Evolutionary conservation across 2,797 vertebrate genomes (phyloP), one percentile per base, ranked within the genome.

Genomic region (Okamejei kenojei): DNA sequence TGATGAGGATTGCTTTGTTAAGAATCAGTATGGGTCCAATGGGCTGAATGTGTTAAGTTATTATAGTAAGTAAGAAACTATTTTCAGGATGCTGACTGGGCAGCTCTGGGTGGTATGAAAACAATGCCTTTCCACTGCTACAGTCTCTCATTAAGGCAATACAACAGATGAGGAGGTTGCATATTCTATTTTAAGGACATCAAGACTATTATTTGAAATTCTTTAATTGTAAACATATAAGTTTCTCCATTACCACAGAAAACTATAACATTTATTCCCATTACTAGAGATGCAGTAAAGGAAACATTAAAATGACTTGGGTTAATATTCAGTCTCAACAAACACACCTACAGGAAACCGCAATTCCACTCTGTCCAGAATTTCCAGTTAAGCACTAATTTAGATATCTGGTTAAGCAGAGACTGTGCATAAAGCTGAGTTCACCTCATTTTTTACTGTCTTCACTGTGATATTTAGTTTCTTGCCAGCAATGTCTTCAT

Each of bases 271-370:
- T n/a, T 38, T 65, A 90, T 71, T 90, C 5, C 65, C 21, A 35
- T 71, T 19, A 90, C 32, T 90, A 32, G n/a, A 90, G 86, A 65
- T 90, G 32, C n/a, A 90, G 32, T 65, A 90, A 90, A 90, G 86
- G 65, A 32, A 90, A 19, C 65, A 71, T 90, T 84, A 84, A 84
- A 84, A 84, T 61, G 54, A 23, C 5, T 61, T 21, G 86, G n/a
- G 65, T 38, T 90, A n/a, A 71, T n/a, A 80, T 80, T 6, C 78
- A 80, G 65, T 90, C 32, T 68, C 32, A 71, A 90, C 63, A 90
- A 90, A 38, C 86, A 71, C 68, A 90, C 35, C 38, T 32, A 71
- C 65, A 90, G 86, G 65, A 90, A 90, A 71, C 86, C 86, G 38
- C 63, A 71, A 38, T 71, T 90, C 58, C 63, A 71, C 23, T 65